These are phyloP conservation scores for Piprites chloris DNA, from an alignment of 2,113 vertebrate species.

Conservation along the genomic window DNA sequence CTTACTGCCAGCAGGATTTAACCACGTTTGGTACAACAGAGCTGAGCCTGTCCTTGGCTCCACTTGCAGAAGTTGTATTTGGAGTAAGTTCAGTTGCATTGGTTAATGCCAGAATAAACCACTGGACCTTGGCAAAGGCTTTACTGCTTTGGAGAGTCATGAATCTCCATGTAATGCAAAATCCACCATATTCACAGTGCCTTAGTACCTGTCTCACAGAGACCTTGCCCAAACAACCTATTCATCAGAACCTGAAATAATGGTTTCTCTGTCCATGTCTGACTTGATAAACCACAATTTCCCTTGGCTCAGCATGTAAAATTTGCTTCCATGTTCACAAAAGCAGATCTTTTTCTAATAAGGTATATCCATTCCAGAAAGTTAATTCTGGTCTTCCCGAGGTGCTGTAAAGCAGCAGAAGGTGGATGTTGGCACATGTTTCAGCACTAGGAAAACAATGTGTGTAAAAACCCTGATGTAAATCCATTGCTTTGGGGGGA, in stretches of 20 bases:
- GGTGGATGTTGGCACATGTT: constrained; percentile 22
- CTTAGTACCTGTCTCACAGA: neutral
- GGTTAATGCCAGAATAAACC: neutral
- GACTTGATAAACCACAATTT: neutral
- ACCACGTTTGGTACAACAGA: neutral
- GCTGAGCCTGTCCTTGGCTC: neutral
- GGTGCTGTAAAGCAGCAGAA: neutral
- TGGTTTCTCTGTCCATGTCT: neutral
- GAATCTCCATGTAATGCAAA: neutral
- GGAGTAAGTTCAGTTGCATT: neutral
- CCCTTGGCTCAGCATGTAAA: neutral
- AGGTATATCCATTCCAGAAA: neutral
- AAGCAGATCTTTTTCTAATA: neutral
- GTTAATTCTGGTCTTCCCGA: neutral
- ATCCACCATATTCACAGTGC: neutral
- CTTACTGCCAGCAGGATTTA: neutral
- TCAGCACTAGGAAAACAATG: neutral
- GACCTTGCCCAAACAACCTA: neutral
- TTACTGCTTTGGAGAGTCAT: neutral
- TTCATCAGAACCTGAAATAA: neutral
- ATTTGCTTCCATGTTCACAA: neutral
- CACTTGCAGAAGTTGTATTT: neutral
- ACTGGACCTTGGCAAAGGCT: constrained; percentile 17
- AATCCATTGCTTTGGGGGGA: constrained; percentile 6
- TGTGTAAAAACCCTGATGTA: neutral